Evolutionary conservation across 2,797 vertebrate species (phyloP), one percentile per base, ranked within the genome.

Genomic region (Naso thynnoides): DNA sequence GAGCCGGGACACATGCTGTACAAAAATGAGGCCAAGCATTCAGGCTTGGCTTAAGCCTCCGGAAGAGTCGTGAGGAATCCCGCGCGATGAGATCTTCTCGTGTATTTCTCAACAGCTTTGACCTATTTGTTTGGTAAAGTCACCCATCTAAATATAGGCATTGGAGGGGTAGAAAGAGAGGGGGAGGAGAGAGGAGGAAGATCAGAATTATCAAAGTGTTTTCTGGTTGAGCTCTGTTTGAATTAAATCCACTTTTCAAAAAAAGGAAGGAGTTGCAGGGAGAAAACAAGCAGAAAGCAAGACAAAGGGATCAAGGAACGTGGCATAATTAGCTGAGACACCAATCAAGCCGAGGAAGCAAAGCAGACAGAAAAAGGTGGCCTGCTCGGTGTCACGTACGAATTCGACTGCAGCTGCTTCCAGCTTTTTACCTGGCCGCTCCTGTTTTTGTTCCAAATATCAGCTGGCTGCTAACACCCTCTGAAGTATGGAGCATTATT

Each of bases 111-210:
- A 87, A 76, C 78, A 85, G 79, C 82, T 89, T 79, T 85, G 86
- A 93, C 89, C 91, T 76, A 91, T 89, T 92, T 93, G 88, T 84
- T 82, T 75, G 56, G 74, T 72, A 83, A 88, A 89, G 89, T 85
- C 73, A 86, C 73, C 70, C 53, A n/a, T 85, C 88, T 89, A 91
- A 91, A 91, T 89, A 87, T 90, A 91, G 72, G 16, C 56, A 58
- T 26, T 24, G 53, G 80, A 23, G 39, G 66, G 33, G 64, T 33
- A 65, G 65, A 60, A 21, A 49, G 65, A 71, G 41, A 61, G 1
- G 0, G 50, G 36, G 54, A 50, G 24, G 48, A 42, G 77, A 58
- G 41, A 24, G 58, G 62, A 81, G 44, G 61, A 56, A 33, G 66
- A 33, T 7, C 33, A 33, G 33, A 75, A 69, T 68, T 57, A 83